A percentile compares a stretch with the other conserved stretches of the same genome.
These are phyloP conservation scores for Tokudaia tokunoshimensis DNA, from an alignment of 2,797 vertebrate species.

Conservation along the genomic window DNA sequence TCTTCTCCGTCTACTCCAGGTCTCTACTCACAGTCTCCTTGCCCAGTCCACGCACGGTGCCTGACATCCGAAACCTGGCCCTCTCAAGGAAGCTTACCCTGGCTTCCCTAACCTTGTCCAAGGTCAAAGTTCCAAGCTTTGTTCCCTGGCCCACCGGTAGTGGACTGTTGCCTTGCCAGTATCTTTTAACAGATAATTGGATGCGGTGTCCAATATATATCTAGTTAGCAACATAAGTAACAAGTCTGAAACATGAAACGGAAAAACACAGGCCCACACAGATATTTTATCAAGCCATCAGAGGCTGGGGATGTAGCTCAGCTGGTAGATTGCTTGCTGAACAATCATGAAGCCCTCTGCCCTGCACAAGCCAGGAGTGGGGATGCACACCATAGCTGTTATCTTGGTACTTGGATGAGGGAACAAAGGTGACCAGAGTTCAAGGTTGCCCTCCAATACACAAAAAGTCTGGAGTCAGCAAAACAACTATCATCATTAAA, in stretches of 20 bases:
- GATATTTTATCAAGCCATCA: background rate
- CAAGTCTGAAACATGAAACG: background rate
- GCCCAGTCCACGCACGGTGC: fast-evolving
- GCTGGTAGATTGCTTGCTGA: too few species aligned
- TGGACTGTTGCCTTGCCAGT: background rate
- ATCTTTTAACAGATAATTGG: background rate
- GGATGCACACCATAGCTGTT: background rate
- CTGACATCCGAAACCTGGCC: background rate
- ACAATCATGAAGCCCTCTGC: background rate
- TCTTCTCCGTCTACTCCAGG: background rate
- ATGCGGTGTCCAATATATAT: background rate
- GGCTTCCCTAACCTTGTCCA: background rate
- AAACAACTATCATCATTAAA: background rate
- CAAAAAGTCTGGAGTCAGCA: background rate
- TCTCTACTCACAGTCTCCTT: background rate
- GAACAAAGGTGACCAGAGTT: background rate
- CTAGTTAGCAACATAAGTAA: background rate
- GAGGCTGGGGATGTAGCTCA: background rate
- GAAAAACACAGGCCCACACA: background rate
- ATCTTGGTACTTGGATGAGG: background rate
- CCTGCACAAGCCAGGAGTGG: background rate
- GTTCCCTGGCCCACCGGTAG: background rate
- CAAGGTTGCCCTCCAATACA: background rate
- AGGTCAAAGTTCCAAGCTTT: background rate
- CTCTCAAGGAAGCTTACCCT: background rate